Percentiles rank a stretch among this genome's conserved stretches.
Evolutionary conservation across 2,113 vertebrate genomes (phyloP).

Genomic region (Brienomyrus brachyistius): DNA sequence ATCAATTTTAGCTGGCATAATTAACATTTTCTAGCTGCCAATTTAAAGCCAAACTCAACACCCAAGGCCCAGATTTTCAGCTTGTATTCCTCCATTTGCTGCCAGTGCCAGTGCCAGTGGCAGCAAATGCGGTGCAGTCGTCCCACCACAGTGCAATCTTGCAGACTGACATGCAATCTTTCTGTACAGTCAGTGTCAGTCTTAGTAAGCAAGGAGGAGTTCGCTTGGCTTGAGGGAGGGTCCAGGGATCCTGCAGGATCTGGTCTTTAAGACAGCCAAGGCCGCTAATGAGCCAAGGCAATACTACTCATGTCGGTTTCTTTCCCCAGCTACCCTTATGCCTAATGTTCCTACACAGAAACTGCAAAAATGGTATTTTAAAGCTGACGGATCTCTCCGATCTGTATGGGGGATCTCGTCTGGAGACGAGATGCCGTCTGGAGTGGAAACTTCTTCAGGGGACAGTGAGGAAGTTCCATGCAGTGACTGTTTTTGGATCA

Average conservation of each 20-base stretch:
- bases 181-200: neutral
- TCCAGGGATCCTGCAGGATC: constrained; percentile 27
- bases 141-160: neutral
- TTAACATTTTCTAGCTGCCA: neutral
- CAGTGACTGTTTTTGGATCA: neutral
- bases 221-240: constrained; percentile 18
- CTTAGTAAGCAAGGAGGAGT: neutral
- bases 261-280: constrained; percentile 29
- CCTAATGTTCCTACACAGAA: neutral
- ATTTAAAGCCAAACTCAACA: constrained; percentile 6
- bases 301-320: constrained; percentile 31
- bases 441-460: neutral
- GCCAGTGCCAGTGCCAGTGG: neutral
- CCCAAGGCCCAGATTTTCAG: constrained; percentile 15
- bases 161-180: constrained; percentile 6
- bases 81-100: neutral
- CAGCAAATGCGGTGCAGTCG: neutral
- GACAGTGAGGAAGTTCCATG: neutral
- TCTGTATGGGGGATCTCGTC: neutral
- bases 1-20: neutral
- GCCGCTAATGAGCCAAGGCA: constrained; percentile 35
- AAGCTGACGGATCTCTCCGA: neutral
- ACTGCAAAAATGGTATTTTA: neutral
- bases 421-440: neutral
- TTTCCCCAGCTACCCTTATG: neutral